Conservation (phyloP, 2,113 vertebrate genomes). For the Burhinus oedicnemus region DNA sequence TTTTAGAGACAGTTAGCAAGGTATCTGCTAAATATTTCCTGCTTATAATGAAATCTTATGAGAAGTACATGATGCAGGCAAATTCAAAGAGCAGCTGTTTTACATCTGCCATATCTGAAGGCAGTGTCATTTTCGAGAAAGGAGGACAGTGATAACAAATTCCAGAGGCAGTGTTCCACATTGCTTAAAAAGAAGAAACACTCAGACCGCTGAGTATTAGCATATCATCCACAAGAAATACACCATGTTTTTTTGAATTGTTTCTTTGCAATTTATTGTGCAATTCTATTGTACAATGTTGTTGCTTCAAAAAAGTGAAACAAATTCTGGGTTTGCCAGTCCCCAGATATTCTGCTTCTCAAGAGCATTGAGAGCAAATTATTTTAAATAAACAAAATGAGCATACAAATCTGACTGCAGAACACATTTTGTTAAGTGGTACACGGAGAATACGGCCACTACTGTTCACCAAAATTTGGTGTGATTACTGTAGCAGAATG, state of each 20-base stretch:
- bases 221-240: neutral
- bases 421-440: neutral
- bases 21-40: neutral
- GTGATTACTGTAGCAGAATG: neutral
- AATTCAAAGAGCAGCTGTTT: conserved; percentile 17
- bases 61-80: neutral
- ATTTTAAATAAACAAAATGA: neutral
- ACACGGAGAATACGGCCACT: neutral
- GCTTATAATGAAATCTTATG: neutral
- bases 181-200: neutral
- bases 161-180: neutral
- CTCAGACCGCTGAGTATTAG: neutral
- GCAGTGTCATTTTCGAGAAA: neutral
- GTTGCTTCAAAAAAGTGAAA: neutral
- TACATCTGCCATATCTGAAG: neutral
- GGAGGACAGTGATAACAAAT: neutral
- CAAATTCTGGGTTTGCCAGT: neutral
- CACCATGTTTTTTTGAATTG: accelerated
- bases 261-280: neutral
- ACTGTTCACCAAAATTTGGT: neutral
- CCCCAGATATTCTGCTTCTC: neutral
- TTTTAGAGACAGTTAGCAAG: neutral
- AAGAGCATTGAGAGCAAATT: neutral
- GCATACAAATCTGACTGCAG: neutral
- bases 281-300: neutral